phyloP scores from a whole-genome alignment of 2,113 vertebrate species.

The Hylia prasina region DNA sequence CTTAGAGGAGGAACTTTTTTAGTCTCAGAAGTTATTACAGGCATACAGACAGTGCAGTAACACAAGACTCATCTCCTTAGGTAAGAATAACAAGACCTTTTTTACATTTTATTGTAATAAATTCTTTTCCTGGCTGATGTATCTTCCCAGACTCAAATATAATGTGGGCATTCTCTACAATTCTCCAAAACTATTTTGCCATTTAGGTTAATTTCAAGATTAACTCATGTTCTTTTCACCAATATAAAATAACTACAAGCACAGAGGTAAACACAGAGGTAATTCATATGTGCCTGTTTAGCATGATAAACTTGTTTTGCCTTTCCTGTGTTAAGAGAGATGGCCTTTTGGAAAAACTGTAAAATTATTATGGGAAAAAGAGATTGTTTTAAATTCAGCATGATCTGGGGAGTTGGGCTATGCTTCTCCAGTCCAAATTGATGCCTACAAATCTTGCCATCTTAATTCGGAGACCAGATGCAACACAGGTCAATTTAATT shows the following conservation, averaged over 20 bases:
- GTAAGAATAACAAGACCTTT: background rate
- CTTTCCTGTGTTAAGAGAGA: background rate
- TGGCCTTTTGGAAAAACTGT: background rate
- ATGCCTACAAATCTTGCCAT: constrained; percentile 36
- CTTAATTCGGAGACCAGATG: constrained; percentile 48
- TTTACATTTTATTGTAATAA: background rate
- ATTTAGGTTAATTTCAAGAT: background rate
- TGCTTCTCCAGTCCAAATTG: background rate
- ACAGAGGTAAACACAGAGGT: background rate
- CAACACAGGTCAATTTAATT: constrained; percentile 62
- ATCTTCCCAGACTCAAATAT: background rate
- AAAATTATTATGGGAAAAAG: background rate
- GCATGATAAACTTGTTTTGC: background rate
- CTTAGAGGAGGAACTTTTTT: background rate
- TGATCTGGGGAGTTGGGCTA: background rate
- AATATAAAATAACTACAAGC: background rate
- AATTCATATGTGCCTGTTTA: background rate
- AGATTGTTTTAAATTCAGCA: constrained; percentile 20
- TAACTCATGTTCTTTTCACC: background rate
- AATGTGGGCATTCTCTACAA: background rate
- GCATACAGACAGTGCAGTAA: background rate
- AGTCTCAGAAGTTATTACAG: background rate
- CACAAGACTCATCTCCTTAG: background rate
- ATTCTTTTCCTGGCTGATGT: background rate
- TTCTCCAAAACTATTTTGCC: background rate